phyloP scores from a whole-genome alignment of 2,888 invertebrate species.

The Teinopalpus imperialis region DNA sequence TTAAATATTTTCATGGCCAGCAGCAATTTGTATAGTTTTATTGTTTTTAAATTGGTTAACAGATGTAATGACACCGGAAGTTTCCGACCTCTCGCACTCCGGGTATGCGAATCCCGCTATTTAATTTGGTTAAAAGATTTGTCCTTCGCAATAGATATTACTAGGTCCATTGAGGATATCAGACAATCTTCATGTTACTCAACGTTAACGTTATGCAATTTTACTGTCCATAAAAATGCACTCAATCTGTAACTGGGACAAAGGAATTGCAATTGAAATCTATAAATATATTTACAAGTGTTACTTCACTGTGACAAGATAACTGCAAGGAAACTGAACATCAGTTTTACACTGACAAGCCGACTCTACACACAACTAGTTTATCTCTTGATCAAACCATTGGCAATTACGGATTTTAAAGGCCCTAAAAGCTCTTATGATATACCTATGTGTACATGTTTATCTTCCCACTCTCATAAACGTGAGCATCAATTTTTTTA shows the following conservation, averaged over 20 bases:
- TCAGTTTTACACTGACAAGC: too few relatives aligned
- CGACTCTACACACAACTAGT: too few relatives aligned
- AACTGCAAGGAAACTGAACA: too few relatives aligned
- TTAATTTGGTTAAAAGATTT: conserved; percentile 39
- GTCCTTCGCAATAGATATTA: conserved; percentile 30
- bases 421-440: too few relatives aligned
- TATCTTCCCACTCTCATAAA: too few relatives aligned
- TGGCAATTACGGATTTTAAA: too few relatives aligned
- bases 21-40: too few relatives aligned
- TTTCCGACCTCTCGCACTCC: conserved; percentile 25
- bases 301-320: too few relatives aligned
- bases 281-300: too few relatives aligned
- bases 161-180: conserved; percentile 12
- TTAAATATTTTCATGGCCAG: conserved; percentile 4
- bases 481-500: too few relatives aligned
- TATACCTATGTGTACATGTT: too few relatives aligned
- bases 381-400: too few relatives aligned
- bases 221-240: conserved; percentile 11
- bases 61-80: conserved; percentile 30
- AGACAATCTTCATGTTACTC: conserved; percentile 8
- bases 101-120: conserved; percentile 26
- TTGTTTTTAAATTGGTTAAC: conserved; percentile 26
- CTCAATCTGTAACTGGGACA: neutral
- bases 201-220: conserved; percentile 10
- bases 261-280: neutral